Base-by-base conservation (phyloP, 2,797 vertebrate genomes). In the Liparis tanakae region DNA sequence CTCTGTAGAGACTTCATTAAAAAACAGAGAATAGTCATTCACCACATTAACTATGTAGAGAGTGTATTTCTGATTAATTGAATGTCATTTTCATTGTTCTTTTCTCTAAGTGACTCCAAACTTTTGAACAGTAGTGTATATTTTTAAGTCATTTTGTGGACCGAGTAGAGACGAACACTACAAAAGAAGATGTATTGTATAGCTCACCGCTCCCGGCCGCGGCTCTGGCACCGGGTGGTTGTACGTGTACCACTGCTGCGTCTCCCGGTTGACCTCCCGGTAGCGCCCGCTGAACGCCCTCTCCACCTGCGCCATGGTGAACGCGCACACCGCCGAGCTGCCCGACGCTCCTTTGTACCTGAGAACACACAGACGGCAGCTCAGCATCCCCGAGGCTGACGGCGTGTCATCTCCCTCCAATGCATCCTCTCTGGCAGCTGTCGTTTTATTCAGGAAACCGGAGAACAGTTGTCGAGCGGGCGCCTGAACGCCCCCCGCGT, bases 181-280 rank as follows among this genome's bases (percentile, higher is more conserved):
- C 25, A 30, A 30, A 30, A 30, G 2, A 30, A 30, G 25, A 30
- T 30, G 25, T 30, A 2, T 30, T 30, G 2, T 30, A 30, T 30
- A 30, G 25, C 94, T 90, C 79, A 98, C 97, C 56, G 88, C 93
- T 71, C 97, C 97, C 0, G 97, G 97, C 48, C 97, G 94, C 2
- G 97, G 97, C 8, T 95, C 94, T 0, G 96, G 97, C 65, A 95
- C 93, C 0, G 92, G 89, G 70, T 96, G 84, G 10, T 96, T 97
- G 89, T 95, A 96, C 0, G 96, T 97, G 91, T 97, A 97, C 97
- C 97, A 98, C 92, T 97, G 97, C 92, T 97, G 97, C 0, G 96
- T 97, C 87, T 98, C 97, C 0, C 96, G 93, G 93, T 98, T 98
- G 85, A 98, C 96, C 79, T 97, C 96, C 73, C 96, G 93, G 91